These are phyloP conservation scores for Paradoxurus hermaphroditus DNA, from an alignment of 2,113 vertebrate genomes.

Conservation along the genomic window DNA sequence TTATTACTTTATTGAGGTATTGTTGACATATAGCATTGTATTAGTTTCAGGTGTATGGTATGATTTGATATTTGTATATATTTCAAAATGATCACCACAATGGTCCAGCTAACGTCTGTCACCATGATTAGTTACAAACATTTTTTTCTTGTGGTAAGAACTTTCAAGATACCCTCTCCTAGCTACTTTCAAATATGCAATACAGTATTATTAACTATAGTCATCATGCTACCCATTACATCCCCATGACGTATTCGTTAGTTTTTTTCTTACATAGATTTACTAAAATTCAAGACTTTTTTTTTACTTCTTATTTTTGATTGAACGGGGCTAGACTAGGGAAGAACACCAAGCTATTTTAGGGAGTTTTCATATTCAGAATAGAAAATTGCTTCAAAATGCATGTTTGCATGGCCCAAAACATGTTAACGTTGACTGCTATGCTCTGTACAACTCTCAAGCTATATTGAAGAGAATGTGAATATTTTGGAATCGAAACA, in stretches of 20 bases:
- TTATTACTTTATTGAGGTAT: neutral
- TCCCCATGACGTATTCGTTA: neutral
- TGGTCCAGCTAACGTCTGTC: neutral
- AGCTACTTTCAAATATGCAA: neutral
- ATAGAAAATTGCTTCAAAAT: slow-evolving; percentile 34
- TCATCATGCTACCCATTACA: neutral
- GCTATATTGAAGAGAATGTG: neutral
- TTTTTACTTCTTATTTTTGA: no score
- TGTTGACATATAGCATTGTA: neutral
- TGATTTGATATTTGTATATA: neutral
- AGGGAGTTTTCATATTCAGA: no score
- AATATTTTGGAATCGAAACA: slow-evolving; percentile 17
- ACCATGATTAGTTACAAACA: neutral
- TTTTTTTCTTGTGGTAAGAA: neutral
- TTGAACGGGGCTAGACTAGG: no score
- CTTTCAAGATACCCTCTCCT: neutral
- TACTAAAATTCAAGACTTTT: no score
- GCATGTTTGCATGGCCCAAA: neutral
- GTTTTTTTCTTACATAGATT: neutral
- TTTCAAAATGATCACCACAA: neutral
- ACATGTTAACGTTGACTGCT: neutral
- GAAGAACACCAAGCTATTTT: no score
- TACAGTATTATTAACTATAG: neutral
- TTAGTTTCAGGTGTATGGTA: neutral
- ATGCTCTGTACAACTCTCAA: neutral